Percentiles rank a stretch among this genome's conserved stretches.
These are phyloP conservation scores for Himalopsyche anomala DNA, from an alignment of 2,888 invertebrate genomes.

Conservation along the genomic window DNA sequence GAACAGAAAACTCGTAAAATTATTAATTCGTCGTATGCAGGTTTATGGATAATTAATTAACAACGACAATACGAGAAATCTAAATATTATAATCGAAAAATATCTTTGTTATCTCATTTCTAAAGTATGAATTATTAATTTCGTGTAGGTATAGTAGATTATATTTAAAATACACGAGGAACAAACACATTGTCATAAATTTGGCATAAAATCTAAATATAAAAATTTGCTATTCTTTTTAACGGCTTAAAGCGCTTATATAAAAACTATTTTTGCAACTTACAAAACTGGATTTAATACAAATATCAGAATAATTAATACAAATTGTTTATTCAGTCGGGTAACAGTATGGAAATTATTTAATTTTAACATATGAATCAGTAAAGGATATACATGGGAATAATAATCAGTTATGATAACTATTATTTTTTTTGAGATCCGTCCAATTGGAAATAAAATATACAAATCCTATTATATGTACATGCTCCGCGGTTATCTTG, in stretches of 20 bases:
- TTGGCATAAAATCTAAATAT: slow-evolving; percentile 16
- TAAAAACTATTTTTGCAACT: no score
- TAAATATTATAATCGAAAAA: background rate
- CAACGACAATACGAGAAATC: background rate
- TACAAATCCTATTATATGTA: background rate
- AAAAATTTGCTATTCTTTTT: background rate
- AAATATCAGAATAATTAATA: no score
- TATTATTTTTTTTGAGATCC: background rate
- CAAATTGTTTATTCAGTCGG: no score
- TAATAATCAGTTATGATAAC: background rate
- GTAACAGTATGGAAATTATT: no score
- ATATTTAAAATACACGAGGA: background rate
- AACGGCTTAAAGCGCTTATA: no score
- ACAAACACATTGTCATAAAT: slow-evolving; percentile 4
- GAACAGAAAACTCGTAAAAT: no score
- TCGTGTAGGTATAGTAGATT: background rate
- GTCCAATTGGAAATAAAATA: slow-evolving; percentile 4
- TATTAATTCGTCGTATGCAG: no score
- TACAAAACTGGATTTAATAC: no score
- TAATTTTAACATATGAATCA: no score
- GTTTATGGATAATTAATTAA: background rate
- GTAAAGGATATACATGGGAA: background rate
- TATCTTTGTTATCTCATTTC: slow-evolving; percentile 4
- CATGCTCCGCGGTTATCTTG: background rate
- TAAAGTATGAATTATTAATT: background rate